phyloP scores from a whole-genome alignment of 2,113 vertebrate species.

The Xenopus borealis region DNA sequence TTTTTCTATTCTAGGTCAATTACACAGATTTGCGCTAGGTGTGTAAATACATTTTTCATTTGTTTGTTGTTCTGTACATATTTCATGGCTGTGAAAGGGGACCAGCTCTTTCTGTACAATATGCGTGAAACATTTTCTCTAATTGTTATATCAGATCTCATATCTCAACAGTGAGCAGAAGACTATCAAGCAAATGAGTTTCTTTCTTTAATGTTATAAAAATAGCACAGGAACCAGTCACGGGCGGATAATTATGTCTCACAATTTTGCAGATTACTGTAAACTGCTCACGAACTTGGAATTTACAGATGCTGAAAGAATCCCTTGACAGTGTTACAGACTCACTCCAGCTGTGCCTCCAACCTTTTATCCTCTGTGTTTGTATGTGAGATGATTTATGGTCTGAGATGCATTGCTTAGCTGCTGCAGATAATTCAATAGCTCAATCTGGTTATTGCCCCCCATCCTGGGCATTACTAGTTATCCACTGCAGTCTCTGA shows the following conservation, averaged over 20 bases:
- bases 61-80: neutral
- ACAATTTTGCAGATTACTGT: neutral
- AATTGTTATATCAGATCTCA: neutral
- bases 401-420: neutral
- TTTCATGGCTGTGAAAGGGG: neutral
- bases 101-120: neutral
- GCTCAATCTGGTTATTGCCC: neutral
- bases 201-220: neutral
- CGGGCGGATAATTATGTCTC: neutral
- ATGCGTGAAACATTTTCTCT: neutral
- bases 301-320: slow-evolving; percentile 1
- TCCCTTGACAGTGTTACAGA: slow-evolving; percentile 7
- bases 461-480: neutral
- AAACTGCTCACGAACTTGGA: neutral
- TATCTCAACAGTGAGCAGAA: neutral
- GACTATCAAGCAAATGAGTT: neutral
- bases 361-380: slow-evolving; percentile 1
- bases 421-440: neutral
- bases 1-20: too few relatives aligned
- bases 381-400: slow-evolving; percentile 1
- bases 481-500: neutral
- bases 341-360: neutral
- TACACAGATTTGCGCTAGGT: neutral
- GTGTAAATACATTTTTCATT: neutral
- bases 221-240: neutral